Evolutionary conservation across 1,140 invertebrate species (phyloP).

Genomic region (Heliconius nattereri): DNA sequence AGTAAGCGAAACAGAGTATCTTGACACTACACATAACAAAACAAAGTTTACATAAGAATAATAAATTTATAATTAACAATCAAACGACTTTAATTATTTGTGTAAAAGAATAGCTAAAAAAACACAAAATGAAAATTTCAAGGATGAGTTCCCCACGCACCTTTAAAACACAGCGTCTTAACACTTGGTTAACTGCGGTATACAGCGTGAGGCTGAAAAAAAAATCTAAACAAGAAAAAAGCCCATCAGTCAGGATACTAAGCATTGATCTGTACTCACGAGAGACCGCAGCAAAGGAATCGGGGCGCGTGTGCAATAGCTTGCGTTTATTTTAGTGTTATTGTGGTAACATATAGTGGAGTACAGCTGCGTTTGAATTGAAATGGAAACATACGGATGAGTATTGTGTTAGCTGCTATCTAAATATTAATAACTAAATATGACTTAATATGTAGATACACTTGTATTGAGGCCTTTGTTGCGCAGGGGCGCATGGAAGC

Average conservation of each 20-base stretch:
- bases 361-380: constrained; percentile 8
- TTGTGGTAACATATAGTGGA: constrained; percentile 2
- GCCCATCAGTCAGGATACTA: not conserved
- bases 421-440: not conserved
- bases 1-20: too few species aligned
- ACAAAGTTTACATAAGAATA: too few species aligned
- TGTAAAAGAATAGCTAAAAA: not conserved
- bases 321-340: constrained; percentile 57
- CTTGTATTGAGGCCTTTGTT: too few species aligned
- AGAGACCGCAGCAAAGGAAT: constrained; percentile 36
- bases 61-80: too few species aligned
- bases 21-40: too few species aligned
- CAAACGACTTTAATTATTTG: too few species aligned
- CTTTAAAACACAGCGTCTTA: too few species aligned
- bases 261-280: not conserved
- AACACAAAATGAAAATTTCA: not conserved
- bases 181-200: not conserved
- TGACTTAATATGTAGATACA: not conserved
- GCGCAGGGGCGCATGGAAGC: too few species aligned
- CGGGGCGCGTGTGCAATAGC: constrained; percentile 51
- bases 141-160: too few species aligned
- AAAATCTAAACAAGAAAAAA: not conserved
- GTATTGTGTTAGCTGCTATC: not conserved
- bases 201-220: not conserved
- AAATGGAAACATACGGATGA: not conserved